These are phyloP conservation scores for Scrobipalpa atriplicella DNA, from an alignment of 2,888 invertebrate genomes.

Conservation along the genomic window DNA sequence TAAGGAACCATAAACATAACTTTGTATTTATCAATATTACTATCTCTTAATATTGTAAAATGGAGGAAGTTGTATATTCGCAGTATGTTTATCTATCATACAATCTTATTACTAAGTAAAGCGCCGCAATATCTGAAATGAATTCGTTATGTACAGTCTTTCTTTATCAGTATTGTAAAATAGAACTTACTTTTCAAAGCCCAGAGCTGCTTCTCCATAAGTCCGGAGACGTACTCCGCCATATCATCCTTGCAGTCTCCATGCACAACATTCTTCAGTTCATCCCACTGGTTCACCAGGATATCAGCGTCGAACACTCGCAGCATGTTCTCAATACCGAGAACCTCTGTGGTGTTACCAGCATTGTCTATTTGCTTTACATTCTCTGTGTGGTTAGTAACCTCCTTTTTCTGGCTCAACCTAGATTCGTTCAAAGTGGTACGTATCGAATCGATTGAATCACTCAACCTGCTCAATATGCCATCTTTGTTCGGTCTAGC, in stretches of 20 bases:
- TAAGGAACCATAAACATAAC: too few relatives aligned
- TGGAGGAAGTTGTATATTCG: too few relatives aligned
- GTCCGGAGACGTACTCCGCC: slow-evolving; percentile 83
- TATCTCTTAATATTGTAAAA: too few relatives aligned
- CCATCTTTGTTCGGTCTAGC: slow-evolving; percentile 56
- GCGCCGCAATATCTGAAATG: too few relatives aligned
- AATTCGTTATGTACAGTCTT: too few relatives aligned
- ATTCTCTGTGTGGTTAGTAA: background rate
- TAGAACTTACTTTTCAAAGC: slow-evolving; percentile 87
- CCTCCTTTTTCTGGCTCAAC: slow-evolving; percentile 48
- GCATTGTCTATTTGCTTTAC: slow-evolving; percentile 21
- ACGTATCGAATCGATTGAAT: slow-evolving; percentile 66
- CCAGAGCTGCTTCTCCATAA: slow-evolving; percentile 84
- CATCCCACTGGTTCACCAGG: slow-evolving; percentile 81
- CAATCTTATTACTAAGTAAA: too few relatives aligned
- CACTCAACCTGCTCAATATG: slow-evolving; percentile 58
- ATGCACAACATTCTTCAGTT: slow-evolving; percentile 70
- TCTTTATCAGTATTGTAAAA: too few relatives aligned
- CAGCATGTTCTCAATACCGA: slow-evolving; percentile 79
- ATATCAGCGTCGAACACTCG: slow-evolving; percentile 82
- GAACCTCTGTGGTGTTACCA: slow-evolving; percentile 42
- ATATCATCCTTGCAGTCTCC: slow-evolving; percentile 82
- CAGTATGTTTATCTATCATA: too few relatives aligned
- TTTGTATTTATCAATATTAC: too few relatives aligned
- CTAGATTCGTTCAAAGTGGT: slow-evolving; percentile 69